Conservation (phyloP, 2,113 vertebrate genomes). For the Mobula hypostoma region DNA sequence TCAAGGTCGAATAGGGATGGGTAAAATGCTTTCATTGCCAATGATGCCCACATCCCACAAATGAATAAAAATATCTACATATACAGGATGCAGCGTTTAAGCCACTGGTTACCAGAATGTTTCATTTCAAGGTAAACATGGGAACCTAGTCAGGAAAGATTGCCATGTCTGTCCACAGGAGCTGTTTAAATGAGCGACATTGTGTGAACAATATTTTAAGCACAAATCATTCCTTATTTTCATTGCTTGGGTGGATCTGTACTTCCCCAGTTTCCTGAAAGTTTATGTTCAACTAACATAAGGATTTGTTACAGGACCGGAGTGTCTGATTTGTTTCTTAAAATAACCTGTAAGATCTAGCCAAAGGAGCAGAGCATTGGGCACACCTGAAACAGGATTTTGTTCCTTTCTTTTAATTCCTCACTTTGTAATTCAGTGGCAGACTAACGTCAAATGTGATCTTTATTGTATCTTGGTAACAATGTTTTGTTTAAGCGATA, state of each 20-base stretch:
- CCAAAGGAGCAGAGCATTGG: neutral
- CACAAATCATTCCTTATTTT: neutral
- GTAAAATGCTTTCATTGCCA: too few species aligned
- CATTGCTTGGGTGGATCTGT: neutral
- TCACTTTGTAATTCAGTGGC: neutral
- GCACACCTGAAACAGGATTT: neutral
- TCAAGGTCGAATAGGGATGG: too few species aligned
- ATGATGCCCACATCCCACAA: too few species aligned
- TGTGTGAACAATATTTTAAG: neutral
- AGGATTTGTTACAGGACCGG: neutral
- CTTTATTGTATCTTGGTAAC: neutral
- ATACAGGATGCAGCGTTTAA: neutral
- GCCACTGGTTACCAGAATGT: neutral
- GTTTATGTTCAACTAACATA: neutral
- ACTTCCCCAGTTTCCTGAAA: neutral
- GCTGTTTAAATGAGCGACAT: neutral
- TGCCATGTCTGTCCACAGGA: neutral
- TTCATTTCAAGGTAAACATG: conserved; percentile 2
- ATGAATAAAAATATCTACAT: neutral
- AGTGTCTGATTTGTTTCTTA: conserved; percentile 2
- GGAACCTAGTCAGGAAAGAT: neutral
- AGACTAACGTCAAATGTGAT: neutral
- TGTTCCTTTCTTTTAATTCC: neutral
- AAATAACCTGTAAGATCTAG: neutral
- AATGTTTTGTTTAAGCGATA: neutral